Evolutionary conservation across 2,113 vertebrate species (phyloP).

Genomic region (Talpa occidentalis): DNA sequence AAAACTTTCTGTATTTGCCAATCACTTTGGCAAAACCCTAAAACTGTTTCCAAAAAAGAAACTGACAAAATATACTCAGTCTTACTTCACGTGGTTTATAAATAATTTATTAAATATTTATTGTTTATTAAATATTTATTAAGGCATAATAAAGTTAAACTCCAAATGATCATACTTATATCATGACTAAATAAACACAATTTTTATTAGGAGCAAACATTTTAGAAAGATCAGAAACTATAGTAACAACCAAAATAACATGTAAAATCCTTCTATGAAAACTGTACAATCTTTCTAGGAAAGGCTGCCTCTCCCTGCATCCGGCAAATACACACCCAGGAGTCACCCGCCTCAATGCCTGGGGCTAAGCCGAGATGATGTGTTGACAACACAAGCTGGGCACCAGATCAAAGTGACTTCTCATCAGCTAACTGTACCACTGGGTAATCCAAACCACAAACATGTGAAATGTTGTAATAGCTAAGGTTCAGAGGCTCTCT

Average conservation of each 20-base stretch:
- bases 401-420: background rate
- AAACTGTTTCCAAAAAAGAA: background rate
- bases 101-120: background rate
- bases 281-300: background rate
- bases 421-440: background rate
- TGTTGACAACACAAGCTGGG: background rate
- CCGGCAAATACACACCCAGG: background rate
- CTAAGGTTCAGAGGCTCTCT: background rate
- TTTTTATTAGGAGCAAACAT: background rate
- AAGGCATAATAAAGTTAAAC: background rate
- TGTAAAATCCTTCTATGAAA: background rate
- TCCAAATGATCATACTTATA: conserved; percentile 17
- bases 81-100: conserved; percentile 33
- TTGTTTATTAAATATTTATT: background rate
- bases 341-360: background rate
- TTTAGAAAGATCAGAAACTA: background rate
- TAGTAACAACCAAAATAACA: background rate
- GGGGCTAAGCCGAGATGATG: background rate
- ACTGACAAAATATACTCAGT: background rate
- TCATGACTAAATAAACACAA: background rate
- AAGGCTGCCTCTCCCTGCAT: background rate
- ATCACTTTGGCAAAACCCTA: background rate
- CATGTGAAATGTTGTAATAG: background rate
- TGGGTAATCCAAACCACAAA: background rate
- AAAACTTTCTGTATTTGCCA: background rate